Conservation (phyloP, 1,140 invertebrate species). For the Ctenoplectra terminalis region DNA sequence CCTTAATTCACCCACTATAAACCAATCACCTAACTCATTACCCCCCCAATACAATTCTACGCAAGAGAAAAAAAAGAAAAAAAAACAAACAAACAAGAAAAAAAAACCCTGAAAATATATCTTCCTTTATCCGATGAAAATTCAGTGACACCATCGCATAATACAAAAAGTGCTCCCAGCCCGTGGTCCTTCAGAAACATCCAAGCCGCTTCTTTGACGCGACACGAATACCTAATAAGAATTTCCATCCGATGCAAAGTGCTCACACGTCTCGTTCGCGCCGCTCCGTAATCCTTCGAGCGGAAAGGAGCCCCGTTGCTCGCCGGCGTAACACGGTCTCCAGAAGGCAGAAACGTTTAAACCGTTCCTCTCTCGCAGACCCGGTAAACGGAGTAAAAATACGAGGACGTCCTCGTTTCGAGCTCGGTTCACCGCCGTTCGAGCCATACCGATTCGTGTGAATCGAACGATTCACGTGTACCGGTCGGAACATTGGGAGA, state of each 20-base stretch:
- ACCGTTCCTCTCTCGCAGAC: background rate
- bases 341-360: background rate
- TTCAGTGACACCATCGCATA: constrained; percentile 1
- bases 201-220: constrained; percentile 1
- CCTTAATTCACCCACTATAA: background rate
- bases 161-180: background rate
- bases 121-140: background rate
- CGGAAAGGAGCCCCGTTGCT: background rate
- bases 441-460: background rate
- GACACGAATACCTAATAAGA: constrained; percentile 20
- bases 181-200: background rate
- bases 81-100: background rate
- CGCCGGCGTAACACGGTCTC: background rate
- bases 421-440: background rate
- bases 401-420: background rate
- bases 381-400: background rate
- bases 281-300: background rate
- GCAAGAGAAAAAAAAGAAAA: background rate
- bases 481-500: too few relatives aligned
- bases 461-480: background rate
- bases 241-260: background rate
- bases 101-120: background rate
- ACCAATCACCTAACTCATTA: background rate
- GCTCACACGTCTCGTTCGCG: constrained; percentile 6
- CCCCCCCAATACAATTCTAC: background rate